Evolutionary conservation across 2,888 invertebrate species (phyloP), one percentile per base, ranked within the genome.

Genomic region (Cabera pusaria): DNA sequence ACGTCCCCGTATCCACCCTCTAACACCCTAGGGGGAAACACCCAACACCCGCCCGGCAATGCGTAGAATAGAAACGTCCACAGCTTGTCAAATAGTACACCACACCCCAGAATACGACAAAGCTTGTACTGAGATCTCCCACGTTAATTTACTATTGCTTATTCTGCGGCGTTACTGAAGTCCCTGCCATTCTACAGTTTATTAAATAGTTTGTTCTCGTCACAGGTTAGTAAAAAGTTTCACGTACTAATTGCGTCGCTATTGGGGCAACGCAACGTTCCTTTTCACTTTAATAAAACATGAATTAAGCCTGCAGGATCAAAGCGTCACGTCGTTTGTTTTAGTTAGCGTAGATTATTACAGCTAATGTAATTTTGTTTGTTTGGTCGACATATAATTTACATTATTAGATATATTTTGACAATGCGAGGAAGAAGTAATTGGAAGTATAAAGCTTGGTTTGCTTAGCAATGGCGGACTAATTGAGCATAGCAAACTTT

Each of bases 241-340:
- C 36, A 7, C 7, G 63, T 66, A 76, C 87, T 87, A 87, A 88
- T 87, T 87, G 86, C 83, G 59, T 68, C 69, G 67, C 76, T 70
- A 79, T 84, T 83, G 82, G 87, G 83, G 84, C 85, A 87, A 86
- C 82, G 83, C 81, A 72, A 72, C 76, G 72, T 63, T 59, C 64
- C 72, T 69, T 70, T 64, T 65, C 72, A 64, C 73, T 85, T 85
- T 84, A 84, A 85, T 85, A 86, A 81, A 83, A 76, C 64, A 84
- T 81, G 80, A 81, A 53, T 49, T 39, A 25, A 46, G 46, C 43
- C 21, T 17, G 12, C 33, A 12, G 76, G 79, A 81, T 83, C 75
- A 78, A 72, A 76, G 77, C 64, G 43, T 68, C n/a, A n/a, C n/a
- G n/a, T 75, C 76, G 83, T 87, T 87, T 77, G 67, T 85, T 83